A percentile compares a stretch with the other conserved stretches of the same genome.
phyloP scores from a whole-genome alignment of 1,140 invertebrate genomes.

The Chrysomallon squamiferum region DNA sequence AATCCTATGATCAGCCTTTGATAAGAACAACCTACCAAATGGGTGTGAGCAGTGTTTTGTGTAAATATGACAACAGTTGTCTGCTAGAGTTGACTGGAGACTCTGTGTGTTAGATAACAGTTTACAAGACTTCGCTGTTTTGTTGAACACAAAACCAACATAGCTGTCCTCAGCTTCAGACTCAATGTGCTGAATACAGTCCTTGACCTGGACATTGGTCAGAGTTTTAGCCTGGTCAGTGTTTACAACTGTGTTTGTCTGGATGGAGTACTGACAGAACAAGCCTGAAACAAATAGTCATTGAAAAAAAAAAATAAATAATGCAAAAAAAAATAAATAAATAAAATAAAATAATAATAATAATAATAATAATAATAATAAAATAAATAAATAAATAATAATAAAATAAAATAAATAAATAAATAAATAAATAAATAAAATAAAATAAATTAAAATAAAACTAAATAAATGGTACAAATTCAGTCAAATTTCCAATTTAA shows the following conservation, averaged over 20 bases:
- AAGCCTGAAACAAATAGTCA: slow-evolving; percentile 6
- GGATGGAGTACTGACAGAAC: slow-evolving; percentile 4
- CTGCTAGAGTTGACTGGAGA: neutral
- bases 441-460: no score
- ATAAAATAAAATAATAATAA: no score
- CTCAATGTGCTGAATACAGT: neutral
- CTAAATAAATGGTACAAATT: no score
- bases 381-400: no score
- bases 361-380: no score
- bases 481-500: no score
- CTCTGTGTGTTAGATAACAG: neutral
- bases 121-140: neutral
- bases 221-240: neutral
- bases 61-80: neutral
- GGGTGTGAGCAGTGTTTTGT: slow-evolving; percentile 6
- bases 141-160: slow-evolving; percentile 1
- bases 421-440: no score
- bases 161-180: no score
- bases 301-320: no score
- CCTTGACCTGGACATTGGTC: neutral
- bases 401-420: no score
- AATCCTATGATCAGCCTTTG: no score
- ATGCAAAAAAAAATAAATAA: no score
- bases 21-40: slow-evolving; percentile 7
- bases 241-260: neutral